Base-by-base conservation (phyloP, 2,888 invertebrate species). In the Cephalotes varians region DNA sequence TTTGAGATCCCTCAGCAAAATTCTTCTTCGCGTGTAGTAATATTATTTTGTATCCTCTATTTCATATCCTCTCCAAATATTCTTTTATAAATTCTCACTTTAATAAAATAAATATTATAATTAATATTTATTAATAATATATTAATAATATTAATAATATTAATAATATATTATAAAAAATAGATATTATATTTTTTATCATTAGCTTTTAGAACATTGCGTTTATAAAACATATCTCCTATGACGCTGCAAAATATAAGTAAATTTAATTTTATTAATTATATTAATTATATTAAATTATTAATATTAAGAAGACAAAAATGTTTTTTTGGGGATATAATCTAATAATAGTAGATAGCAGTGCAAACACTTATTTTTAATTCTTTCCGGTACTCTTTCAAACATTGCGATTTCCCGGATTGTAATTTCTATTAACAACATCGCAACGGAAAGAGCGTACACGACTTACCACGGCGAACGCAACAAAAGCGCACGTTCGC, bases 401-500 rank as follows among this genome's bases (percentile, higher is more conserved):
- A 51, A 76, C 28, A 37, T 25, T 64, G n/a, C 28, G 28, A 56
- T 72, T 54, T 72, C 28, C 12, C 28, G 21, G 40, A 51, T 64
- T 54, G 34, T 65, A 76, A 76, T 65, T 76, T 64, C 62, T 49
- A 51, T 51, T 40, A 64, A 64, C 28, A 37, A 40, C 34, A 28
- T 37, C 40, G n/a, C 10, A 21, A n/a, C 28, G 25, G 28, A 18
- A n/a, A 25, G 21, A 5, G 21, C 6, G 31, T 18, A 15, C 9
- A 34, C 31, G 31, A 67, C 1, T 25, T 12, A n/a, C 18, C n/a
- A 21, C 34, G 1, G 28, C 28, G 28, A 31, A 47, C 18, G 77
- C 25, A 44, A 77, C 67, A 67, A 67, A 77, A 47, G 77, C 76
- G 10, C 21, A 34, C 51, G 54, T 77, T 54, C 7, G 21, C 21